Evolutionary conservation across 2,888 invertebrate genomes (phyloP).

Genomic region (Ophraella communa): DNA sequence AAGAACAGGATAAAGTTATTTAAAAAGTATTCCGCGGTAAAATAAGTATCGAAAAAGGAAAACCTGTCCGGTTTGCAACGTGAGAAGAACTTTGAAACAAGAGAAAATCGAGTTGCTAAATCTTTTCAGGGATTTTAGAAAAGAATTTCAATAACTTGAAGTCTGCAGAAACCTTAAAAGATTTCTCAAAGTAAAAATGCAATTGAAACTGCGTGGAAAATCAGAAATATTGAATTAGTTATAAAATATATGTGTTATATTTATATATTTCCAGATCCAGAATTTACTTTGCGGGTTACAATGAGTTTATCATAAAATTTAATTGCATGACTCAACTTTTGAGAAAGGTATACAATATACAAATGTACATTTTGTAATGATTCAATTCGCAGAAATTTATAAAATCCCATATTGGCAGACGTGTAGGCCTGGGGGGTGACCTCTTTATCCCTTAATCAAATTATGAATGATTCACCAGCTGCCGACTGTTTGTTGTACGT

Average conservation of each 20-base stretch:
- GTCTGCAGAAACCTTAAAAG: background rate
- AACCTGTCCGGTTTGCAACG: constrained; percentile 15
- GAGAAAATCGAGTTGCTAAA: constrained; percentile 27
- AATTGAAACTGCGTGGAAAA: background rate
- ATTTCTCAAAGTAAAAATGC: background rate
- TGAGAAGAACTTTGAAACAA: constrained; percentile 21
- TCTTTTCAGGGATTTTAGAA: constrained; percentile 10
- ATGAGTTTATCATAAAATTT: too few species aligned
- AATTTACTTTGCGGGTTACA: too few species aligned
- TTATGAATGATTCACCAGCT: constrained; percentile 45
- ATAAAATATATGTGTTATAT: too few species aligned
- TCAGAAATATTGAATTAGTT: background rate
- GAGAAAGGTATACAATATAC: too few species aligned
- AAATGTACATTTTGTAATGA: too few species aligned
- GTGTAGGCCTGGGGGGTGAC: constrained; percentile 35
- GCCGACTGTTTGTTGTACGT: constrained; percentile 12
- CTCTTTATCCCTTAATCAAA: constrained; percentile 37
- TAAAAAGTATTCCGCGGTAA: constrained; percentile 3
- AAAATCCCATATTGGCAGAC: constrained; percentile 4
- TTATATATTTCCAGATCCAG: too few species aligned
- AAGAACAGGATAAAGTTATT: background rate
- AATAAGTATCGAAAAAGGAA: constrained; percentile 8
- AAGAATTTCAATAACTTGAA: constrained; percentile 9
- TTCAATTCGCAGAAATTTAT: too few species aligned
- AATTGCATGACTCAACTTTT: too few species aligned